phyloP scores from a whole-genome alignment of 2,888 invertebrate species.

The Eubasilissa splendida region DNA sequence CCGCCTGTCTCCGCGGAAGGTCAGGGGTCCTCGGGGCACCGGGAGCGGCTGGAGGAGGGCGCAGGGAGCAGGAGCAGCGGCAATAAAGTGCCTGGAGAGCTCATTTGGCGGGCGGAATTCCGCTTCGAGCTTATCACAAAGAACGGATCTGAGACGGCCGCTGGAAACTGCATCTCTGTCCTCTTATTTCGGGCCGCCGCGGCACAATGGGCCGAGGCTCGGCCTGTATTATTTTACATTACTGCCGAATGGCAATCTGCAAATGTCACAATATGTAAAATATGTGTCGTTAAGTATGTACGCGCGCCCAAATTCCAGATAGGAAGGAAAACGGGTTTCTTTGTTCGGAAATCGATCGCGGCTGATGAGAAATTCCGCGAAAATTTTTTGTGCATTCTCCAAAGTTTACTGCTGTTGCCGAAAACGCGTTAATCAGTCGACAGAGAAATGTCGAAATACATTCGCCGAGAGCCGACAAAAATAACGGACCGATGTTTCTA shows the following conservation, averaged over 20 bases:
- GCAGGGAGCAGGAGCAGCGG: background rate
- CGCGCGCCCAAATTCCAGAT: conserved; percentile 33
- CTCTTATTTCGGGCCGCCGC: conserved; percentile 34
- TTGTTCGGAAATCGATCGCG: conserved; percentile 31
- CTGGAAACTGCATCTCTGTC: conserved; percentile 32
- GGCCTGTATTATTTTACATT: conserved; percentile 21
- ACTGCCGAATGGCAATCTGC: conserved; percentile 33
- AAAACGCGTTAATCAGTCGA: background rate
- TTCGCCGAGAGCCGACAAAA: background rate
- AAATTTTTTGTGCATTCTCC: background rate
- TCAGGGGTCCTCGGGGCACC: background rate
- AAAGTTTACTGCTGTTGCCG: background rate
- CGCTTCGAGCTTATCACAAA: conserved; percentile 47
- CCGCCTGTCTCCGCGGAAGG: conserved; percentile 7
- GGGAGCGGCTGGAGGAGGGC: background rate
- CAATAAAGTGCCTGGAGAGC: conserved; percentile 29
- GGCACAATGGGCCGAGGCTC: conserved; percentile 9
- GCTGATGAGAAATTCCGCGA: conserved; percentile 15
- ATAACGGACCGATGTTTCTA: conserved; percentile 4
- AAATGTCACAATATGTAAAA: conserved; percentile 38
- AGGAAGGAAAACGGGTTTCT: conserved; percentile 42
- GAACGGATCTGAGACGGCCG: conserved; percentile 41
- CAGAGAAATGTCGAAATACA: background rate
- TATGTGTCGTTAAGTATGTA: conserved; percentile 26
- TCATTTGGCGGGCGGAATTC: conserved; percentile 45